These are phyloP conservation scores for Coendou prehensilis DNA, from an alignment of 2,797 vertebrate species.

Conservation along the genomic window DNA sequence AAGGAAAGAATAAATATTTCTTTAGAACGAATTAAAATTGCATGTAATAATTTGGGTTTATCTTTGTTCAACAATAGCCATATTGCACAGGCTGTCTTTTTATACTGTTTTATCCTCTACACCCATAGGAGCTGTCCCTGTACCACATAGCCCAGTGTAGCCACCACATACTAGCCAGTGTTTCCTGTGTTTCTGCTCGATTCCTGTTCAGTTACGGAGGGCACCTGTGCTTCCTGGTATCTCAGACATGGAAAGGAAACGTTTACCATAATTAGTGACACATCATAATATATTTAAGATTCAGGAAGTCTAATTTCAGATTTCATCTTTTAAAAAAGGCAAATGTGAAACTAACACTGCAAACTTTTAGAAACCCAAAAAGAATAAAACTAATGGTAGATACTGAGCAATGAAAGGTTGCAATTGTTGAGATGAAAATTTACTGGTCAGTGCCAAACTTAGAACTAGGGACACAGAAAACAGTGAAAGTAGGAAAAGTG, in stretches of 20 bases:
- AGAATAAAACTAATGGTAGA: constrained; percentile 19
- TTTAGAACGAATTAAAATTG: constrained; percentile 64
- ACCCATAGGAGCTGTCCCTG: neutral
- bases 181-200: constrained; percentile 21
- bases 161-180: neutral
- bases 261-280: constrained; percentile 5
- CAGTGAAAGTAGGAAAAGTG: constrained; percentile 58
- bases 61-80: neutral
- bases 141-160: neutral
- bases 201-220: neutral
- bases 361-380: constrained; percentile 55
- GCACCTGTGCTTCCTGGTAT: constrained; percentile 26
- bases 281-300: constrained; percentile 32
- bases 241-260: constrained; percentile 23
- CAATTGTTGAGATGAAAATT: constrained; percentile 23
- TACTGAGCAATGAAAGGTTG: constrained; percentile 9
- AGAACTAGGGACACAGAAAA: constrained; percentile 4
- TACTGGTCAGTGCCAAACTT: constrained; percentile 17
- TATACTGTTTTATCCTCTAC: neutral
- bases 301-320: constrained; percentile 62
- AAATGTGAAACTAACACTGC: constrained; percentile 33
- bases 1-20: neutral
- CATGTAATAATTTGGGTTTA: constrained; percentile 16
- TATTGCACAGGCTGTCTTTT: constrained; percentile 21
- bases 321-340: constrained; percentile 45